phyloP scores from a whole-genome alignment of 1,140 invertebrate genomes.

The Holcopasites calliopsidis region DNA sequence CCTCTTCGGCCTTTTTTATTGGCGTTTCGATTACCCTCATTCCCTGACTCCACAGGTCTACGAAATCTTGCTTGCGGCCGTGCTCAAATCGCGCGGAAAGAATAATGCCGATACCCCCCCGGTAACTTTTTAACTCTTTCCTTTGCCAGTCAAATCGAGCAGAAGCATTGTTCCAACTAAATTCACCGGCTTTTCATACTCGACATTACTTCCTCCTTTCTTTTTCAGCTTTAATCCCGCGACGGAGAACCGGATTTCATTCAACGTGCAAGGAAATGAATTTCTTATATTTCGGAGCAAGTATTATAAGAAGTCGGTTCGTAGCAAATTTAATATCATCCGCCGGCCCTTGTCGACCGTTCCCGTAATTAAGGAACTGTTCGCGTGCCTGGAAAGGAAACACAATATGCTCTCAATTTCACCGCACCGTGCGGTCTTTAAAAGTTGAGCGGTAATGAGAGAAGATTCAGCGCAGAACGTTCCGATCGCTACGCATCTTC shows the following conservation, averaged over 20 bases:
- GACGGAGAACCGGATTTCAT: too few species aligned
- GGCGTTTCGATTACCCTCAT: neutral
- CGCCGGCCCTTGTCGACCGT: neutral
- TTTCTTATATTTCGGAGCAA: neutral
- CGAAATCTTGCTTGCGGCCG: neutral
- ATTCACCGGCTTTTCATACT: too few species aligned
- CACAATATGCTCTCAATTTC: conserved; percentile 3
- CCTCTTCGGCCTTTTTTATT: neutral
- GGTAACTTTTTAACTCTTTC: neutral
- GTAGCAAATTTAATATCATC: too few species aligned
- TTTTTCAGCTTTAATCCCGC: neutral
- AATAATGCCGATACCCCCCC: neutral
- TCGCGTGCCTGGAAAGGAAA: neutral
- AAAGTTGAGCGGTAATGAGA: neutral
- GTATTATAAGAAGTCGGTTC: neutral
- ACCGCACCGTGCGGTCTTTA: too few species aligned
- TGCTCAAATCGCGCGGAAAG: neutral
- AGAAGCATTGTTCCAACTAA: too few species aligned
- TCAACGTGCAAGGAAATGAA: neutral
- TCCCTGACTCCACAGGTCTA: neutral
- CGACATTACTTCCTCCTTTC: neutral
- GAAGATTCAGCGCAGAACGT: neutral
- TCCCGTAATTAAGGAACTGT: neutral
- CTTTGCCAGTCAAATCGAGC: neutral
- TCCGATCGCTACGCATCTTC: neutral